Conservation (phyloP, 1,140 invertebrate genomes). For the Helicorthomorpha holstii region DNA sequence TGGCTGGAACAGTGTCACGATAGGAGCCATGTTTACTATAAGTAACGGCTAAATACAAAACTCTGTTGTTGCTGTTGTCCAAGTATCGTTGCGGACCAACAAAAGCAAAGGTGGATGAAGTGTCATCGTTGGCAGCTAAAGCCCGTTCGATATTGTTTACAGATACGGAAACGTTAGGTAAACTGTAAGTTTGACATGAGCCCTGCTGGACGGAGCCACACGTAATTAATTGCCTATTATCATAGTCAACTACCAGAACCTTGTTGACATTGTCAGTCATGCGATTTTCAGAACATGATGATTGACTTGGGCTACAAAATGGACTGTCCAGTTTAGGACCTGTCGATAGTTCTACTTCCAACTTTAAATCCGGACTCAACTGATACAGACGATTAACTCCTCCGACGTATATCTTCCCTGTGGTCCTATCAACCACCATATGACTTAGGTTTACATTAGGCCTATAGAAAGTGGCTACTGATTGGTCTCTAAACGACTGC, state of each 20-base stretch:
- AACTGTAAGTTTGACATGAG: constrained; percentile 67
- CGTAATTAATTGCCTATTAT: constrained; percentile 56
- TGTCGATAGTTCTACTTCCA: constrained; percentile 45
- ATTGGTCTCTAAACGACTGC: background rate
- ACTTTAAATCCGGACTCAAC: constrained; percentile 48
- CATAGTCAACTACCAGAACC: constrained; percentile 69
- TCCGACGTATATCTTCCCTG: constrained; percentile 50
- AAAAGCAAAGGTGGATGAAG: constrained; percentile 81
- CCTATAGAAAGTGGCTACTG: background rate
- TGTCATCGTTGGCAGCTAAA: constrained; percentile 78
- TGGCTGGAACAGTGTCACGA: constrained; percentile 83
- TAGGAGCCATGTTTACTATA: constrained; percentile 83
- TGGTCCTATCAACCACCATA: constrained; percentile 39
- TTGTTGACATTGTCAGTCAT: constrained; percentile 78
- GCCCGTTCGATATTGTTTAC: constrained; percentile 56
- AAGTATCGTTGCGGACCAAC: constrained; percentile 77
- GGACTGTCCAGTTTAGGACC: constrained; percentile 71
- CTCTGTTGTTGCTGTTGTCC: constrained; percentile 51
- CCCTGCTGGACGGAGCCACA: constrained; percentile 78
- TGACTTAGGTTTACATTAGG: constrained; percentile 21
- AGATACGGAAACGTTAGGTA: constrained; percentile 56
- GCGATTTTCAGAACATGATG: constrained; percentile 33
- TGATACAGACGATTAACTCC: constrained; percentile 70
- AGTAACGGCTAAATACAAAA: constrained; percentile 85
- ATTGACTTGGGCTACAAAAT: constrained; percentile 69